These are phyloP conservation scores for Eptesicus fuscus DNA, from an alignment of 2,113 vertebrate genomes.

Conservation along the genomic window DNA sequence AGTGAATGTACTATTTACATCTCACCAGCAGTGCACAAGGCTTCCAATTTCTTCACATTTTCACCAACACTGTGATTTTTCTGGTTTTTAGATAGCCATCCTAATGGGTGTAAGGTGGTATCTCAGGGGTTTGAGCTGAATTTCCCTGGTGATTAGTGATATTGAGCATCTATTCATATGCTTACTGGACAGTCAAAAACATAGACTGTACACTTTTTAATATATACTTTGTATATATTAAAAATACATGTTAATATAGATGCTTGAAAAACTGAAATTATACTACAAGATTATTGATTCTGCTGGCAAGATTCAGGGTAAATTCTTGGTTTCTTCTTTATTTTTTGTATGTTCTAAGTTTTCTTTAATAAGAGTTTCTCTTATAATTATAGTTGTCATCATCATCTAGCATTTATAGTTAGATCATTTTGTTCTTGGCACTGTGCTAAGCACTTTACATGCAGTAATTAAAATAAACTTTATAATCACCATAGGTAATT, in stretches of 20 bases:
- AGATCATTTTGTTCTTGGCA: not conserved
- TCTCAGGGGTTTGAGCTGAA: not conserved
- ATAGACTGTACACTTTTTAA: not conserved
- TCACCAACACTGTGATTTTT: not conserved
- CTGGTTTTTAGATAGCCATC: not conserved
- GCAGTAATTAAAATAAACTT: not conserved
- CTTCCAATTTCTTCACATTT: not conserved
- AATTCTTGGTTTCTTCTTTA: not conserved
- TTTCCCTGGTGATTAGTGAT: not conserved
- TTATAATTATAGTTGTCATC: not conserved
- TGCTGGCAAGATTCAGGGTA: not conserved
- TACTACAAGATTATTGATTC: not conserved
- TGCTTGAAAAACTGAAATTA: not conserved
- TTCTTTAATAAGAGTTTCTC: not conserved
- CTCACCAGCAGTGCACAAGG: not conserved
- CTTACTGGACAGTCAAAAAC: not conserved
- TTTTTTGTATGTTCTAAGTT: not conserved
- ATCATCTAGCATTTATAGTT: not conserved
- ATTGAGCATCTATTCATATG: not conserved
- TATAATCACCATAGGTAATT: not conserved
- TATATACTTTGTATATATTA: not conserved
- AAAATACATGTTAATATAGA: not conserved
- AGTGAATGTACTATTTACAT: not conserved
- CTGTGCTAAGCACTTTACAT: not conserved
- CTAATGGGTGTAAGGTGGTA: not conserved